Evolutionary conservation across 92 coral and sea anemone genomes (phyloP).

Genomic region (Zoanthus sansibaricus): DNA sequence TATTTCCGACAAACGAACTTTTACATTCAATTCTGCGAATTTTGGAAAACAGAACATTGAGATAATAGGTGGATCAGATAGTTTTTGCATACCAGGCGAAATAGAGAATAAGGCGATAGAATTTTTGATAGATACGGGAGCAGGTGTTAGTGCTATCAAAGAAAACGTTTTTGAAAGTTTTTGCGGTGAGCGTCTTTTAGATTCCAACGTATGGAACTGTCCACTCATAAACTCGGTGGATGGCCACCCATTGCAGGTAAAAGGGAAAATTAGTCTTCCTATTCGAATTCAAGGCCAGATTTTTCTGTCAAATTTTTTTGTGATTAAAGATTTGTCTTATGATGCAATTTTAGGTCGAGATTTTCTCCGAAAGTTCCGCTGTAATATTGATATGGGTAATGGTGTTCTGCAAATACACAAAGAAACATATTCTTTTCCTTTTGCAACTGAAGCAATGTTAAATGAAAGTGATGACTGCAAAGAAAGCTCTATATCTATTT

Average conservation of each 20-base stretch:
- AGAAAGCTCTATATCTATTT: neutral
- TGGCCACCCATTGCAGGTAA: neutral
- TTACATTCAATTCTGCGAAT: neutral
- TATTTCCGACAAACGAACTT: neutral
- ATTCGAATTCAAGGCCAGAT: neutral
- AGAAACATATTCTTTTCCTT: slow-evolving; percentile 2
- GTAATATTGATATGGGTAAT: neutral
- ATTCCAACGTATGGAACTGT: neutral
- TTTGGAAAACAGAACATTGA: neutral
- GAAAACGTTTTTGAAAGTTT: neutral
- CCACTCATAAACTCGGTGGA: neutral
- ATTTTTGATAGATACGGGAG: neutral
- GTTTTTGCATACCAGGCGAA: neutral
- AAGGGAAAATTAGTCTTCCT: neutral
- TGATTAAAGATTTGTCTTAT: neutral
- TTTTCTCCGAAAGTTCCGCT: neutral
- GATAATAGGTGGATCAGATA: slow-evolving; percentile 2
- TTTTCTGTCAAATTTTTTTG: neutral
- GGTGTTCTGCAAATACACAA: neutral
- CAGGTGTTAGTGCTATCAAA: slow-evolving; percentile 1
- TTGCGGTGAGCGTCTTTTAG: neutral
- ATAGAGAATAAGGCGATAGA: neutral
- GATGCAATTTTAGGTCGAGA: slow-evolving; percentile 12
- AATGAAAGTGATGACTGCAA: neutral
- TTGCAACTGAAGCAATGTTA: neutral